Percentiles rank a stretch among this genome's conserved stretches.
Evolutionary conservation across 2,888 invertebrate genomes (phyloP).

Genomic region (Anorthoa munda): DNA sequence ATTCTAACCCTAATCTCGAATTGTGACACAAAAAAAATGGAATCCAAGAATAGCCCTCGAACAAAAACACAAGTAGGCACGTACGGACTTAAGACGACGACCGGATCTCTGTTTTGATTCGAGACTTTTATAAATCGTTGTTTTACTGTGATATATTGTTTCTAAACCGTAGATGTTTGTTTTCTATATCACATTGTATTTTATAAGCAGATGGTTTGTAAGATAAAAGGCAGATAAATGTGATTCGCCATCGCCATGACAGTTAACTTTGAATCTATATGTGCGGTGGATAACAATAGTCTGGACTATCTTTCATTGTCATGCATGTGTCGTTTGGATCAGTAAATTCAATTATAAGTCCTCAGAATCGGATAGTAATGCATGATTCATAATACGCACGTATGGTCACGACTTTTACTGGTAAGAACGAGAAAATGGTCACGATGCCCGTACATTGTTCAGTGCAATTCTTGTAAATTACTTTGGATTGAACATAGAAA

Average conservation of each 20-base stretch:
- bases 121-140: constrained; percentile 78
- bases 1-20: constrained; percentile 49
- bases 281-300: constrained; percentile 63
- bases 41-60: constrained; percentile 60
- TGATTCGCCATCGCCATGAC: constrained; percentile 67
- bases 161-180: constrained; percentile 71
- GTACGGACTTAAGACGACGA: constrained; percentile 68
- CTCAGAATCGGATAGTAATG: constrained; percentile 33
- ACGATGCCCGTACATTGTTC: constrained; percentile 28
- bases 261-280: constrained; percentile 59
- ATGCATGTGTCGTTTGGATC: constrained; percentile 60
- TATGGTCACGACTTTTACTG: constrained; percentile 49
- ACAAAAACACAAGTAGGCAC: constrained; percentile 67
- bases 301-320: constrained; percentile 66
- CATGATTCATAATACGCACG: constrained; percentile 46
- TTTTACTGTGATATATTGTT: constrained; percentile 75
- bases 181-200: constrained; percentile 71
- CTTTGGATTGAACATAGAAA: background rate
- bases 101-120: constrained; percentile 75
- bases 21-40: constrained; percentile 50
- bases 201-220: constrained; percentile 69
- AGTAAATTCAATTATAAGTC: constrained; percentile 67
- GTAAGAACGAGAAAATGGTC: constrained; percentile 31
- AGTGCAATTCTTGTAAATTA: constrained; percentile 29
- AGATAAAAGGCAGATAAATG: constrained; percentile 68